These are phyloP conservation scores for Eristalis intricaria DNA, from an alignment of 2,888 invertebrate species.

Conservation along the genomic window DNA sequence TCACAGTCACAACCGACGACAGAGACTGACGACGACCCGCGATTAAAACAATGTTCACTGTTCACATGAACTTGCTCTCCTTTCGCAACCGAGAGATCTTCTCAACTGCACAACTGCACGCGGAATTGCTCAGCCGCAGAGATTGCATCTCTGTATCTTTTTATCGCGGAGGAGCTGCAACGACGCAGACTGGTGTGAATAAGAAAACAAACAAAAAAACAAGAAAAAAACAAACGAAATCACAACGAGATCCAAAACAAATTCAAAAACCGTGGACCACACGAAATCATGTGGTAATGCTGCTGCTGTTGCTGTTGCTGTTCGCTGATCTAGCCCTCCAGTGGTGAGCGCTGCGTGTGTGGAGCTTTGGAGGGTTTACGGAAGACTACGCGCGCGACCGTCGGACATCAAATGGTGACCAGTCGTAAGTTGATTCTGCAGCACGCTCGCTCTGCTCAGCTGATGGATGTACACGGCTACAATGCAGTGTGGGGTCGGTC, in stretches of 20 bases:
- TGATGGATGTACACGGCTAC: conserved; percentile 20
- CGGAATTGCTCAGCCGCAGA: background rate
- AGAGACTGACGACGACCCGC: conserved; percentile 17
- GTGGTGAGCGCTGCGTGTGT: conserved; percentile 33
- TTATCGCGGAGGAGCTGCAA: conserved; percentile 31
- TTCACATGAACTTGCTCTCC: conserved; percentile 50
- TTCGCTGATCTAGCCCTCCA: conserved; percentile 13
- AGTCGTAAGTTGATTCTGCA: conserved; percentile 35
- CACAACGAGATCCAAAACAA: background rate
- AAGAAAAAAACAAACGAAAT: background rate
- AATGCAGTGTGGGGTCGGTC: background rate
- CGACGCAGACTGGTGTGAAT: background rate
- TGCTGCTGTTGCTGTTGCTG: background rate
- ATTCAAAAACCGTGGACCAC: conserved; percentile 36
- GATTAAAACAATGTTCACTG: conserved; percentile 30
- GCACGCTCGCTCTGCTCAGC: conserved; percentile 42
- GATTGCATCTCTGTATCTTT: conserved; percentile 37
- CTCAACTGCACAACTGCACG: conserved; percentile 25
- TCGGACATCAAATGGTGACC: conserved; percentile 60
- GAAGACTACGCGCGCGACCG: conserved; percentile 65
- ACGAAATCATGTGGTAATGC: conserved; percentile 12
- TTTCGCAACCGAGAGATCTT: conserved; percentile 42
- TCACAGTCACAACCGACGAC: conserved; percentile 35
- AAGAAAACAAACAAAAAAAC: background rate
- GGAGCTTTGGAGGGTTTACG: conserved; percentile 60